Conservation (phyloP, 2,888 invertebrate genomes). For the Pachydiplax longipennis region DNA sequence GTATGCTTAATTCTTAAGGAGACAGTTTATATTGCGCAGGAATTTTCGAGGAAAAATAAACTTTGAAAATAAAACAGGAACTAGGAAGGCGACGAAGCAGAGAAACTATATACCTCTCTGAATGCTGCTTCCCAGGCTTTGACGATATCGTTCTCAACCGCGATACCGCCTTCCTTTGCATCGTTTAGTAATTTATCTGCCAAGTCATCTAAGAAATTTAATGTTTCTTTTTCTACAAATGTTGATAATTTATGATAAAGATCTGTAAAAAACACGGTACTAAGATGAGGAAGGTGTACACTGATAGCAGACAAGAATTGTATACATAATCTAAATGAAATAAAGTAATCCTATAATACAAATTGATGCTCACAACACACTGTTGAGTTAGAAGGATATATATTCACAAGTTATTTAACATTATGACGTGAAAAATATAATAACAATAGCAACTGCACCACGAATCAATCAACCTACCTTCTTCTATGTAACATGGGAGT, state of each 20-base stretch:
- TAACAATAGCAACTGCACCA: neutral
- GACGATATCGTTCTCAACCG: conserved; percentile 74
- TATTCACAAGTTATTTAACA: too few relatives aligned
- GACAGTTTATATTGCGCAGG: too few relatives aligned
- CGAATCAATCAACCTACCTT: conserved; percentile 60
- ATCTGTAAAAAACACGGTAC: conserved; percentile 60
- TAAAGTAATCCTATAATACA: too few relatives aligned
- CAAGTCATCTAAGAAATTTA: conserved; percentile 71
- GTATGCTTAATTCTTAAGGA: too few relatives aligned
- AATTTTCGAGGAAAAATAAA: too few relatives aligned
- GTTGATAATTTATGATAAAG: conserved; percentile 66
- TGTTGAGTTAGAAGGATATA: too few relatives aligned
- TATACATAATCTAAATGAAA: too few relatives aligned
- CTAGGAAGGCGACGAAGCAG: too few relatives aligned
- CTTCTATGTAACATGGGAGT: conserved; percentile 73
- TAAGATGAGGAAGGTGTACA: too few relatives aligned
- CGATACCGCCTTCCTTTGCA: conserved; percentile 69
- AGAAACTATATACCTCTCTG: conserved; percentile 63
- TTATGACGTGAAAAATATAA: too few relatives aligned
- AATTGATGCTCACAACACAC: neutral
- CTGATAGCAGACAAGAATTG: too few relatives aligned
- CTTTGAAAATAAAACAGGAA: too few relatives aligned
- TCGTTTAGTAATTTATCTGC: conserved; percentile 69
- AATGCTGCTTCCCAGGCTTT: conserved; percentile 82
- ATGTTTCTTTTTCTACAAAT: conserved; percentile 73